Percentiles rank a stretch among this genome's conserved stretches.
phyloP scores from a whole-genome alignment of 2,797 vertebrate genomes.

The Sebastes taczanowskii region DNA sequence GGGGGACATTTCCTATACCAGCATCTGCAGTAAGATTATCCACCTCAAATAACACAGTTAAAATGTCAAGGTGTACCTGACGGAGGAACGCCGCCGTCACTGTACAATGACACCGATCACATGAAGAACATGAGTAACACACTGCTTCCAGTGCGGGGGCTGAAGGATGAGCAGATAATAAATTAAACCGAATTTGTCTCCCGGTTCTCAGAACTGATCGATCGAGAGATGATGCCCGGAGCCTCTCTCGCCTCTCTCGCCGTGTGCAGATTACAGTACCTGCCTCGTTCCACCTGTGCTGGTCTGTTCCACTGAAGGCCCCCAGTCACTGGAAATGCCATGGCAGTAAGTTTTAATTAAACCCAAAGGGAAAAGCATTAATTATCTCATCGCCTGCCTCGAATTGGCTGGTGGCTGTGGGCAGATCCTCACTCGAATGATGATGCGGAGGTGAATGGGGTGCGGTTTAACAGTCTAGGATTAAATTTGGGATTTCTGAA shows the following conservation, averaged over 20 bases:
- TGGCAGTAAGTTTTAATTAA: conserved; percentile 82
- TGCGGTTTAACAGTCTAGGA: conserved; percentile 44
- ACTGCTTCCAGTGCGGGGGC: not conserved
- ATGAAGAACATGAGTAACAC: conserved; percentile 23
- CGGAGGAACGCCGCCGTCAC: not conserved
- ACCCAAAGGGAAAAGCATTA: conserved; percentile 81
- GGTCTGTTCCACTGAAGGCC: conserved; percentile 47
- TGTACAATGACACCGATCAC: conserved; percentile 12
- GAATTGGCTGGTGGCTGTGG: conserved; percentile 66
- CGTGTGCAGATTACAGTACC: conserved; percentile 54
- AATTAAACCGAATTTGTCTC: conserved; percentile 42
- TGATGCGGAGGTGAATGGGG: conserved; percentile 57
- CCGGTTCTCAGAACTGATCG: conserved; percentile 28
- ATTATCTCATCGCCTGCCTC: conserved; percentile 73
- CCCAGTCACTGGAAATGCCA: conserved; percentile 69
- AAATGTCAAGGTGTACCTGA: conserved; percentile 48
- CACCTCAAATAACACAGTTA: conserved; percentile 27
- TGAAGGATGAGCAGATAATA: conserved; percentile 30
- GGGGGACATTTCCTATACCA: not conserved
- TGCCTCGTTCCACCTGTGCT: conserved; percentile 64
- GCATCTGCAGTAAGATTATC: conserved; percentile 27
- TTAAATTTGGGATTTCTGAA: conserved; percentile 55
- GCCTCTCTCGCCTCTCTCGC: conserved; percentile 3
- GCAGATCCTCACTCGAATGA: conserved; percentile 68
- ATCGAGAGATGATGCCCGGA: conserved; percentile 26